Evolutionary conservation across 2,797 vertebrate species (phyloP), one percentile per base, ranked within the genome.

Genomic region (Sparus aurata): DNA sequence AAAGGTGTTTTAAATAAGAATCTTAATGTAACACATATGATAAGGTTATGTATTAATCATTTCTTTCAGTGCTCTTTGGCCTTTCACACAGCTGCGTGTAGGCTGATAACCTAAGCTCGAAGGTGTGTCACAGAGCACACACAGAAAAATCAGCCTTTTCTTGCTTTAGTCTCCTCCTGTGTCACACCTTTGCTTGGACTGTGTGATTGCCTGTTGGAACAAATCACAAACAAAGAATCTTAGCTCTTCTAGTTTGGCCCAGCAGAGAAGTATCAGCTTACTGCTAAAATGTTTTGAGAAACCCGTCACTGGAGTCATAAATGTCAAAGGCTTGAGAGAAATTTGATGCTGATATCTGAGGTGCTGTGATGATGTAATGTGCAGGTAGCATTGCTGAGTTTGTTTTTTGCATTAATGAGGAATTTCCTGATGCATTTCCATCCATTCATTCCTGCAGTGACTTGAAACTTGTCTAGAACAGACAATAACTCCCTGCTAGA

Each of bases 281-380:
- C 74, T 67, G 57, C 57, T 66, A 13, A 73, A 63, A 55, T 70
- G 70, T 70, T 84, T 47, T 11, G 52, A 23, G 73, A 60, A 77
- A 61, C 65, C 38, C 25, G 61, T 54, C 38, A 50, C 55, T 66
- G 59, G 41, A 12, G 5, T 50, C 59, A 18, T 69, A 12, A 61
- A 69, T 66, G 69, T 73, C 49, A 77, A 60, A 57, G 72, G 76
- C 5, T 16, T 25, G n/a, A 64, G 34, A 63, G 83, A 59, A 54
- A 67, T 38, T 12, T n/a, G 61, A 81, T 30, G 15, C 43, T 25
- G 52, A 68, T 55, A 27, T 27, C 63, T 47, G 45, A 43, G 46
- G n/a, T 62, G 16, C n/a, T 66, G 0, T 22, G 7, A 25, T 22
- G 2, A 61, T 53, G 69, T 23, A 18, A 61, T 17, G 38, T 46